These are phyloP conservation scores for Xanthia togata DNA, from an alignment of 2,888 invertebrate genomes.

Conservation along the genomic window DNA sequence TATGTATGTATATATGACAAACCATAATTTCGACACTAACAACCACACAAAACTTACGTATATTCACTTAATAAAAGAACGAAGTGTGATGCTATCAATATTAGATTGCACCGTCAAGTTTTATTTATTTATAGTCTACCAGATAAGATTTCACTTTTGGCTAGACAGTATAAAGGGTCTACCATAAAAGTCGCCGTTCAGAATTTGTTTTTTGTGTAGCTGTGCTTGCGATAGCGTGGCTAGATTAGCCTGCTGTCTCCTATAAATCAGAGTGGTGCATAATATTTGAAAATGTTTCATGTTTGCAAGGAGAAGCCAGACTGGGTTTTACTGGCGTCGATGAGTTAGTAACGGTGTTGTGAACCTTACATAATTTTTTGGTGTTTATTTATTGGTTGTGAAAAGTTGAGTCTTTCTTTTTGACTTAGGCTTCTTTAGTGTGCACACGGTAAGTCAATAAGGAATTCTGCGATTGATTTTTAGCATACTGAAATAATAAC, in stretches of 20 bases:
- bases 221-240: constrained; percentile 56
- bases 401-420: neutral
- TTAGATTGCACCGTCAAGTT: constrained; percentile 56
- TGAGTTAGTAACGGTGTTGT: constrained; percentile 40
- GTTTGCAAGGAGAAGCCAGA: constrained; percentile 43
- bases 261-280: constrained; percentile 64
- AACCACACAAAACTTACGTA: constrained; percentile 4
- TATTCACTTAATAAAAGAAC: constrained; percentile 43
- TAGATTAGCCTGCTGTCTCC: constrained; percentile 59
- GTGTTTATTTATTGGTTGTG: neutral
- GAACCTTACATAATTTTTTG: constrained; percentile 11
- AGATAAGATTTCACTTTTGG: constrained; percentile 64
- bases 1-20: neutral
- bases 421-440: neutral
- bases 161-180: constrained; percentile 55
- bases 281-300: constrained; percentile 65
- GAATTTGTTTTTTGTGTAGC: constrained; percentile 58
- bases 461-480: too few species aligned
- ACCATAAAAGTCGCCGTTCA: constrained; percentile 55
- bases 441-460: too few species aligned
- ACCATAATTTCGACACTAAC: neutral
- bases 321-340: constrained; percentile 47
- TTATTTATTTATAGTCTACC: constrained; percentile 56
- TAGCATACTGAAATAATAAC: too few species aligned
- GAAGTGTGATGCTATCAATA: constrained; percentile 53